Evolutionary conservation across 2,113 vertebrate genomes (phyloP).

Genomic region (Corythaixoides concolor): DNA sequence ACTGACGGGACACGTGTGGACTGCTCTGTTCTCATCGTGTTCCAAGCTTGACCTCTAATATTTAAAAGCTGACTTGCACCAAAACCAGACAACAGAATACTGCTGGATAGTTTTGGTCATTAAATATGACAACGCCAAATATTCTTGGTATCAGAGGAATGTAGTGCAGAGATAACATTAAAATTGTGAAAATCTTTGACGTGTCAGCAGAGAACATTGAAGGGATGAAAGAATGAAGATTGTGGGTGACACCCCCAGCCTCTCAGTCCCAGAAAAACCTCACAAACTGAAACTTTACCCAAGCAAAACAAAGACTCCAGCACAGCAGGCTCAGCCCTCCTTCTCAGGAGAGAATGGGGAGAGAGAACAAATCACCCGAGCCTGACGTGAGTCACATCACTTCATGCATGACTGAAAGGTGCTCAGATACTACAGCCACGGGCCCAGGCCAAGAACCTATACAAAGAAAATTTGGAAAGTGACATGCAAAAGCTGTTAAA

Average conservation of each 20-base stretch:
- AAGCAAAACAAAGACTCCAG: constrained; percentile 45
- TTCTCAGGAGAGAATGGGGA: constrained; percentile 12
- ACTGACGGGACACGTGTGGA: rapidly evolving
- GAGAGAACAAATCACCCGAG: constrained; percentile 38
- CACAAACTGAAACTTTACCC: constrained; percentile 22
- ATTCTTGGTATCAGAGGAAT: constrained; percentile 42
- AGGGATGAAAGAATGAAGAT: constrained; percentile 17
- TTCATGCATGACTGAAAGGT: constrained; percentile 53
- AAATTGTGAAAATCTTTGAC: constrained; percentile 28
- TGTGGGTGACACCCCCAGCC: background rate
- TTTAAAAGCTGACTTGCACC: background rate
- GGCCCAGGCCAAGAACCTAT: background rate
- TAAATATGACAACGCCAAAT: background rate
- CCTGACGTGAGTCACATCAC: constrained; percentile 24
- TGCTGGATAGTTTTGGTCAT: background rate
- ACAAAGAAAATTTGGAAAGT: background rate
- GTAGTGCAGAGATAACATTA: background rate
- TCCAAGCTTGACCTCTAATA: background rate
- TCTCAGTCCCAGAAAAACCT: background rate
- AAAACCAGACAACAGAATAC: background rate
- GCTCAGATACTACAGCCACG: constrained; percentile 16
- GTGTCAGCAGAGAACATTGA: background rate
- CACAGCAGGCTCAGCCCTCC: constrained; percentile 14
- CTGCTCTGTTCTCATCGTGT: background rate
- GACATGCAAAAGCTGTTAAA: background rate